These are phyloP conservation scores for Lacerta bilineata DNA, from an alignment of 2,797 vertebrate genomes.

Conservation along the genomic window DNA sequence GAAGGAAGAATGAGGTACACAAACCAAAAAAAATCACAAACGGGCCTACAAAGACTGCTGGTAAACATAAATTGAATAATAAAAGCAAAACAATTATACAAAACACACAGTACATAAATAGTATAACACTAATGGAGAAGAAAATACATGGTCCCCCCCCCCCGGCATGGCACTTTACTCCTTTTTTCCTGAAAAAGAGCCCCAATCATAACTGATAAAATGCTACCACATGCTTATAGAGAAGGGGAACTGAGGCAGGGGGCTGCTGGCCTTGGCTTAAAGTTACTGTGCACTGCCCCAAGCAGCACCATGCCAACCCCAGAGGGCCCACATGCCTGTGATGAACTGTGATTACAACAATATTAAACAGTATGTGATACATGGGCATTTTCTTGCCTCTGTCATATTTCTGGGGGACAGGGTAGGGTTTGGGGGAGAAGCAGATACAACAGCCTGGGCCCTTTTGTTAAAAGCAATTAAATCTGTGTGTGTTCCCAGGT, in stretches of 20 bases:
- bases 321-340: background rate
- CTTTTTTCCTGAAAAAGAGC: no score
- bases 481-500: background rate
- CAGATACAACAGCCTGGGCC: background rate
- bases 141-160: background rate
- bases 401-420: no score
- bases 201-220: background rate
- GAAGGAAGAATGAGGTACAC: background rate
- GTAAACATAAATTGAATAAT: background rate
- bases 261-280: no score
- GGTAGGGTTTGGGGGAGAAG: no score
- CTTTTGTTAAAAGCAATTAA: background rate
- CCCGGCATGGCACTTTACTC: no score
- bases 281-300: background rate
- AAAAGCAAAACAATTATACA: background rate
- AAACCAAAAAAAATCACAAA: no score
- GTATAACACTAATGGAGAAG: background rate
- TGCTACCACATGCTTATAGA: background rate
- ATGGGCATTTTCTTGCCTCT: background rate
- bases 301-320: background rate
- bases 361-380: background rate
- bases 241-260: no score
- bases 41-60: no score
- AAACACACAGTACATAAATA: background rate
- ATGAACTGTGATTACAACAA: background rate